These are phyloP conservation scores for Luscinia luscinia DNA, from an alignment of 2,797 vertebrate genomes.

Conservation along the genomic window DNA sequence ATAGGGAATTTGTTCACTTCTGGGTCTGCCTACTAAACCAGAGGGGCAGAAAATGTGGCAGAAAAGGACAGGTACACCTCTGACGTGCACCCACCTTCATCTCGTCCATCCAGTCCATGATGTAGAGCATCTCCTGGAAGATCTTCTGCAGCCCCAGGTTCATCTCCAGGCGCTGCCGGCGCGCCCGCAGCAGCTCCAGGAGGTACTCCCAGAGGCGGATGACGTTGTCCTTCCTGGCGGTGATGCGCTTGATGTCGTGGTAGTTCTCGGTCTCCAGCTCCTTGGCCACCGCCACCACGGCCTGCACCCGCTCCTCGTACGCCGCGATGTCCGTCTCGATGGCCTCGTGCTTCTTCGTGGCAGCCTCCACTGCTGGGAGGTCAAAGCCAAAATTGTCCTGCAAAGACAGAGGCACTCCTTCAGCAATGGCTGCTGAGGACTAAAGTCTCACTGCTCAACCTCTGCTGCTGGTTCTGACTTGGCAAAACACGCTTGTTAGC, in stretches of 20 bases:
- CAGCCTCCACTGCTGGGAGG: slow-evolving; percentile 93
- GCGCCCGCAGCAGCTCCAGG: slow-evolving; percentile 92
- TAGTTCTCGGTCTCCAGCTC: slow-evolving; percentile 94
- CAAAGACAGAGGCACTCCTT: slow-evolving; percentile 18
- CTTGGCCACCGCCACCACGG: slow-evolving; percentile 88
- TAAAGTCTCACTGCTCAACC: not conserved
- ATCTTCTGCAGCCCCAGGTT: slow-evolving; percentile 94
- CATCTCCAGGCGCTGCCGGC: slow-evolving; percentile 89
- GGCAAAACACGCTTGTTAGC: not conserved
- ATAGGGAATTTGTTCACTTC: not conserved
- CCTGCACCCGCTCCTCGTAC: slow-evolving; percentile 93
- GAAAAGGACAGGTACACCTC: not conserved
- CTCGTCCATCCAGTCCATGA: slow-evolving; percentile 99
- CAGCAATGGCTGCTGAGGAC: not conserved
- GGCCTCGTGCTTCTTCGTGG: slow-evolving; percentile 94
- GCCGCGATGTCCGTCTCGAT: slow-evolving; percentile 95
- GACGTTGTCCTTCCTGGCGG: slow-evolving; percentile 92
- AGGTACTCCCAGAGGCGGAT: slow-evolving; percentile 97
- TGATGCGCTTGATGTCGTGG: slow-evolving; percentile 93
- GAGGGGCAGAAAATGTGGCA: not conserved
- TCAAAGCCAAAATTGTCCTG: slow-evolving; percentile 97
- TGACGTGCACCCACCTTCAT: slow-evolving; percentile 85
- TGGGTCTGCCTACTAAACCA: not conserved
- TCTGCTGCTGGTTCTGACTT: not conserved
- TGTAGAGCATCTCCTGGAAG: slow-evolving; percentile 98